Evolutionary conservation across 2,797 vertebrate genomes (phyloP), one percentile per base, ranked within the genome.

Genomic region (Pseudopleuronectes americanus): DNA sequence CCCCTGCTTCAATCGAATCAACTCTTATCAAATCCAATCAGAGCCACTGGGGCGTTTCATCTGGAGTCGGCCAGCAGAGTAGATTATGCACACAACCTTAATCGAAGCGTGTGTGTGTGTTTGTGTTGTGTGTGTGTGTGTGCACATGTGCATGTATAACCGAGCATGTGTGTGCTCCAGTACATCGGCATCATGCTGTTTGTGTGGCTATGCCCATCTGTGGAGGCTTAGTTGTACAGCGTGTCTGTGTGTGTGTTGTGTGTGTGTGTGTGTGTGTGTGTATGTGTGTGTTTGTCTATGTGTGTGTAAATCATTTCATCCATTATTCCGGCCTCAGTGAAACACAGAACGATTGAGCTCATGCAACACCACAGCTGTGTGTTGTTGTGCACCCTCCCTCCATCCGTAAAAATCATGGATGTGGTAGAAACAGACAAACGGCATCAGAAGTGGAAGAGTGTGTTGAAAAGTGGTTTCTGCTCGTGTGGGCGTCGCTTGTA

Each of bases 1-100:
- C 53, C 54, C 47, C 53, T 36, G 61, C 73, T 75, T n/a, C 72
- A 80, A 86, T 85, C 61, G 71, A 90, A 91, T 91, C 77, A 85
- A 45, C 79, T 83, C 77, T 80, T 73, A 90, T 91, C 83, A 87
- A 87, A 90, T 93, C 88, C 79, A 89, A 89, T 92, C 89, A 87
- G 69, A 61, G 64, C 67, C 74, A 84, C 75, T 53, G 85, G 87
- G 81, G 87, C 84, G 41, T 91, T 92, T 92, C 82, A 92, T 90
- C 88, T 74, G 61, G 69, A 82, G 66, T 71, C 9, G 24, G 74
- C 79, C 71, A 12, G 60, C 65, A 68, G 66, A 89, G 87, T 76
- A 66, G 84, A 84, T 90, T 87, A 91, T 73, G 71, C 84, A 68
- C 65, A 51, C 41, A 24, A 47, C 53, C 59, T 52, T 48, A 67